Conservation (phyloP, 2,888 invertebrate genomes). For the Nesidiocoris tenuis region DNA sequence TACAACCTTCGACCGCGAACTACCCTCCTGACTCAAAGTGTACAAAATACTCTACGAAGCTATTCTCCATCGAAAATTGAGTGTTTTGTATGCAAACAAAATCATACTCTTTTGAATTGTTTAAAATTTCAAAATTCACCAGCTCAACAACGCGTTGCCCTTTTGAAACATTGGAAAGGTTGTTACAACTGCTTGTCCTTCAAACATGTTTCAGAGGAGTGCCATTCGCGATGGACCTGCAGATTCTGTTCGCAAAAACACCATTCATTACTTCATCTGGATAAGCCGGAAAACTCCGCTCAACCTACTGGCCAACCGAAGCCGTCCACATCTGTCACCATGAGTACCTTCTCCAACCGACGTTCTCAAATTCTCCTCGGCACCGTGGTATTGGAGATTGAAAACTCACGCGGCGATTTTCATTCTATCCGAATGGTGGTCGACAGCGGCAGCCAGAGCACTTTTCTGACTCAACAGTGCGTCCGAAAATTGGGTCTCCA, state of each 20-base stretch:
- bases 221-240: neutral
- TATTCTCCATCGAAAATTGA: neutral
- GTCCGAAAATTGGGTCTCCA: neutral
- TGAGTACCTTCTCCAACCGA: neutral
- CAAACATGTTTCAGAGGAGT: neutral
- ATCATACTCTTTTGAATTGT: neutral
- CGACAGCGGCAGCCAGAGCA: conserved; percentile 1
- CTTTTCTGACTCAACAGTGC: conserved; percentile 1
- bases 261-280: neutral
- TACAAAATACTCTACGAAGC: neutral
- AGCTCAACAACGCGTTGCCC: neutral
- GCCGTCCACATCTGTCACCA: neutral
- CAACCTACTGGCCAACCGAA: neutral
- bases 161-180: neutral
- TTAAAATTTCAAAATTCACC: neutral
- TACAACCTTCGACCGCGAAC: neutral
- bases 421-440: conserved; percentile 9
- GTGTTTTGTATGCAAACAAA: neutral
- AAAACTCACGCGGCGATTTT: neutral
- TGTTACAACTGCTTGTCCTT: neutral
- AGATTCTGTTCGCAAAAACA: neutral
- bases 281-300: neutral
- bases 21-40: neutral
- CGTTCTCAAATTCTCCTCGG: neutral
- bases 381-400: conserved; percentile 12